Base-by-base conservation (phyloP, 2,888 invertebrate genomes). In the Geotrupes spiniger region DNA sequence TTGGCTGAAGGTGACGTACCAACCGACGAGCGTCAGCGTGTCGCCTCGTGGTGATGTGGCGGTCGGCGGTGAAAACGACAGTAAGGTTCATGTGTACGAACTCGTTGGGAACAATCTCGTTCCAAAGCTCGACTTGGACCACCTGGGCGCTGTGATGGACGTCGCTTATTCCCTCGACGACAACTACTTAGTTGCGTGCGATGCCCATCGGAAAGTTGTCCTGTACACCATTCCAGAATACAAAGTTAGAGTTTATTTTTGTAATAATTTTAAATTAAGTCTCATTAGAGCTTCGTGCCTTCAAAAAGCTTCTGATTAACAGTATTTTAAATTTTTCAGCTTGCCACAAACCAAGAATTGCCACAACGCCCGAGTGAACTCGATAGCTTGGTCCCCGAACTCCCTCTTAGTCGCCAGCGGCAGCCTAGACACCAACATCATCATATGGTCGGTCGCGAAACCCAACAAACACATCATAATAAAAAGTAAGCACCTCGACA, bases 301-400 rank as follows among this genome's bases (percentile, higher is more conserved):
- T n/a, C n/a, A n/a, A n/a, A n/a, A n/a, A n/a, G n/a, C n/a, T n/a
- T n/a, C n/a, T n/a, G n/a, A n/a, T n/a, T n/a, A n/a, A n/a, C 33
- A 26, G 15, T 31, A n/a, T 6, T 14, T 12, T 31, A 12, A 16
- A 17, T 40, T 11, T 38, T 47, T 6, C 21, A 38, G 50, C 50
- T 31, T 25, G 50, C 50, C 6, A 43, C 40, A 36, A 49, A 44
- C 71, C 85, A 90, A 70, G 95, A 96, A 75, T 98, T 94, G 93
- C 82, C 99, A 99, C 74, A 90, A 90, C 63, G 99, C 95, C 8
- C 82, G 88, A 56, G 92, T 97, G 2, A 95, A 94, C 75, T 87
- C 89, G 66, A 85, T 92, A 1, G 86, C 90, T 10, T 97, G 93
- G 92, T 89, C 89, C 52, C 91, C 94, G 0, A 88, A 94, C 76